These are phyloP conservation scores for Pseudorectes ferrugineus DNA, from an alignment of 2,113 vertebrate species.

Conservation along the genomic window DNA sequence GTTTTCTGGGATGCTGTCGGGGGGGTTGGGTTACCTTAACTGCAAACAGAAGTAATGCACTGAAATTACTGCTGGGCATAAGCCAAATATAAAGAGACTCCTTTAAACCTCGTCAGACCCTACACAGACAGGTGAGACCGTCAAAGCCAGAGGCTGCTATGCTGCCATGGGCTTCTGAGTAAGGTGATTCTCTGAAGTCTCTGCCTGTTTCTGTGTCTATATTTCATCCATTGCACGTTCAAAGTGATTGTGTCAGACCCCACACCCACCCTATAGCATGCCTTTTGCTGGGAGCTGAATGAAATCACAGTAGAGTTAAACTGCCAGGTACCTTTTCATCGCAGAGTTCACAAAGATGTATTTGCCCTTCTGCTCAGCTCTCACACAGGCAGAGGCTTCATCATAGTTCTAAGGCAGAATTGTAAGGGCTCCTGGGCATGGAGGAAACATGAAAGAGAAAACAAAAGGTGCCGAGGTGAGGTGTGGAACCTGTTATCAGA, in stretches of 20 bases:
- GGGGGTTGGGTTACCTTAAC: background rate
- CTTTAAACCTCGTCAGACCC: background rate
- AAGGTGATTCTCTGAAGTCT: background rate
- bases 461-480: background rate
- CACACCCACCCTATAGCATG: background rate
- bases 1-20: background rate
- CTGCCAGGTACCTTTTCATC: background rate
- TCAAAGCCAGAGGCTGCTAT: background rate
- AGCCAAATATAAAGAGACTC: background rate
- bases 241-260: background rate
- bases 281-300: background rate
- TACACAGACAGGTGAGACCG: background rate
- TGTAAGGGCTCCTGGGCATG: background rate
- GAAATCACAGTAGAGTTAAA: background rate
- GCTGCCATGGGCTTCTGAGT: background rate
- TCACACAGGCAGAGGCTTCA: background rate
- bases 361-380: background rate
- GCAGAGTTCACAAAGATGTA: rapidly evolving
- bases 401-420: background rate
- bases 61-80: background rate
- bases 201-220: background rate
- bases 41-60: background rate
- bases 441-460: background rate
- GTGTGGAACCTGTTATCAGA: background rate
- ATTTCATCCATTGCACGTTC: background rate